Conservation (phyloP, 2,113 vertebrate genomes). For the Phaethon lepturus region DNA sequence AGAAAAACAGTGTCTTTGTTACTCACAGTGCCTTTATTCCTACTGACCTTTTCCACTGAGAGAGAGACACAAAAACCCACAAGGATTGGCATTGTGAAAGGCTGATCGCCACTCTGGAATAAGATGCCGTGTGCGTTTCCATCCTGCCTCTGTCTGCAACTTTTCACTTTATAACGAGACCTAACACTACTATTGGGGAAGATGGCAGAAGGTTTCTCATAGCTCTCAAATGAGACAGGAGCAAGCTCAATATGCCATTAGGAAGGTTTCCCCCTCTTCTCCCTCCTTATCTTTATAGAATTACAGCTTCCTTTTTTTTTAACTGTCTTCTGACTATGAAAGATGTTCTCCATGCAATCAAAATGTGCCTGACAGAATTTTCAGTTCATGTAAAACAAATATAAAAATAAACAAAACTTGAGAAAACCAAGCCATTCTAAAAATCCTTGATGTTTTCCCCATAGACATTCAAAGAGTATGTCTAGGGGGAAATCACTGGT, state of each 20-base stretch:
- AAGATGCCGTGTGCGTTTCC: neutral
- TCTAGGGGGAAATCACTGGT: conserved; percentile 52
- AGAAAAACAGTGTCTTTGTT: neutral
- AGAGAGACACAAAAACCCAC: neutral
- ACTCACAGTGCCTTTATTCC: neutral
- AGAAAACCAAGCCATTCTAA: conserved; percentile 52
- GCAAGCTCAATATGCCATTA: neutral
- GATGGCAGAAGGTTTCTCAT: neutral
- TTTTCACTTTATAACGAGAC: neutral
- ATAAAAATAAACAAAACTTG: conserved; percentile 51
- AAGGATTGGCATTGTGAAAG: neutral
- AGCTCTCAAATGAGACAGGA: conserved; percentile 13
- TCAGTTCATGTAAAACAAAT: conserved; percentile 58
- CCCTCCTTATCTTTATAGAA: neutral
- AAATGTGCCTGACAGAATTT: conserved; percentile 56
- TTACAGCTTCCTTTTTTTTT: neutral
- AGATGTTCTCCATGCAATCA: neutral
- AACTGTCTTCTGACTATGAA: conserved; percentile 24
- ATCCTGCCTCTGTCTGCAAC: neutral
- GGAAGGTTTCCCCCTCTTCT: neutral
- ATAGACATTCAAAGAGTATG: conserved; percentile 50
- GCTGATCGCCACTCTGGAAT: neutral
- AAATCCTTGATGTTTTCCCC: conserved; percentile 64
- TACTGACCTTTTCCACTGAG: neutral
- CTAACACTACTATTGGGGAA: neutral